These are phyloP conservation scores for Troilus luridus DNA, from an alignment of 2,888 invertebrate genomes.

Conservation along the genomic window DNA sequence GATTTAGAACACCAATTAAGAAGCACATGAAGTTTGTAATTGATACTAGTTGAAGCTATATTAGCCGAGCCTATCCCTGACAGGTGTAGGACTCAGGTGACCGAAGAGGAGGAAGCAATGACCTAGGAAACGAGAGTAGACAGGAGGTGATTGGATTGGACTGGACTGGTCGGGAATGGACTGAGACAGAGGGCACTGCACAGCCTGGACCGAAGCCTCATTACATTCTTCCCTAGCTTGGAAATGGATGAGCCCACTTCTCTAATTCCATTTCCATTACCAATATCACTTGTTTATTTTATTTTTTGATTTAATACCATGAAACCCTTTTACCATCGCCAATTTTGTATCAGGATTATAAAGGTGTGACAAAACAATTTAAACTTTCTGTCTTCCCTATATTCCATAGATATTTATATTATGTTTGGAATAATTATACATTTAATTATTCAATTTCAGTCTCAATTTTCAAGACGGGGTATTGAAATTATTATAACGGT, in stretches of 20 bases:
- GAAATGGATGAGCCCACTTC: background rate
- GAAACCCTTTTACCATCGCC: too few species aligned
- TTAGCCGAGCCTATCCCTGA: background rate
- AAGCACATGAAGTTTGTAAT: background rate
- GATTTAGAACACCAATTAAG: background rate
- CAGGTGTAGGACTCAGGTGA: background rate
- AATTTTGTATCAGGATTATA: too few species aligned
- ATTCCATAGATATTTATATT: too few species aligned
- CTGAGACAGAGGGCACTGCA: background rate
- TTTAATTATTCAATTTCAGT: too few species aligned
- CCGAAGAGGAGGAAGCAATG: background rate
- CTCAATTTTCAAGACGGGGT: too few species aligned
- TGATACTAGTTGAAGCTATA: background rate
- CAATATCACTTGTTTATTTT: background rate
- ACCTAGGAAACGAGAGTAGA: background rate
- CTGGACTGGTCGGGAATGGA: background rate
- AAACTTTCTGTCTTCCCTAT: too few species aligned
- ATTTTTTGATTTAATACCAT: background rate
- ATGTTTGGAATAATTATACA: too few species aligned
- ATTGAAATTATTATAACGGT: too few species aligned
- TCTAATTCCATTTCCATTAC: background rate
- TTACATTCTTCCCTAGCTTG: background rate
- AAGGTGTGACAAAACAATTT: too few species aligned
- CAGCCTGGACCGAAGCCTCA: background rate
- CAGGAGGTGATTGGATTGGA: background rate